Base-by-base conservation (phyloP, 1,140 invertebrate genomes). In the Galleria mellonella region DNA sequence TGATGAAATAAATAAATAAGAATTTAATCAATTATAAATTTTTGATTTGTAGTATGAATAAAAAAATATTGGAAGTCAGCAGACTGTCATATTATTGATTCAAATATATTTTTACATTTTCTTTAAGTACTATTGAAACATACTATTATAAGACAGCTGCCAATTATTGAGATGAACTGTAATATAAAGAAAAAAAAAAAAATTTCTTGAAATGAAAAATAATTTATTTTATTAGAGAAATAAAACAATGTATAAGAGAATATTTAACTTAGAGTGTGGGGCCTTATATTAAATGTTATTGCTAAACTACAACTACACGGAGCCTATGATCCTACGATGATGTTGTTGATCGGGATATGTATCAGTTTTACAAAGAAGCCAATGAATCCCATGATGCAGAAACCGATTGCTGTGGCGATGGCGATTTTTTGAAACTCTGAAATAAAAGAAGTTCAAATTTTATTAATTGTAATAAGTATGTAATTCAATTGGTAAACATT, bases 371-470 rank as follows among this genome's bases (percentile, higher is more conserved):
- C 98, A 69, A 99, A 99, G 89, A 99, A 99, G 63, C 98, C 98
- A 85, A 99, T 99, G 86, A 99, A 99, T 36, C 98, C 98, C 98
- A 99, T 99, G 78, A 99, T 99, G 70, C 96, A 98, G 89, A 99
- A 99, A 38, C 98, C 98, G 75, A 99, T 98, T 0, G 98, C 98
- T 52, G 98, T 99, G 31, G 98, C 98, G 66, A 99, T 94, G 10
- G 98, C 98, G 82, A 99, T 99, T 88, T 99, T 99, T 83, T 99
- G 97, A 86, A 99, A 99, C 89, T 99, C 98, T 97, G 89, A 44
- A 92, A 91, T 75, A 66, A 63, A 59, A 58, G 35, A 47, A 45
- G 15, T 17, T 10, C 9, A 27, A 10, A 4, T 31, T 31, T 31
- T 4, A 31, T n/a, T n/a, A n/a, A n/a, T n/a, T n/a, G n/a, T n/a